These are phyloP conservation scores for Anisognathus igniventris DNA, from an alignment of 2,797 vertebrate species.

Conservation along the genomic window DNA sequence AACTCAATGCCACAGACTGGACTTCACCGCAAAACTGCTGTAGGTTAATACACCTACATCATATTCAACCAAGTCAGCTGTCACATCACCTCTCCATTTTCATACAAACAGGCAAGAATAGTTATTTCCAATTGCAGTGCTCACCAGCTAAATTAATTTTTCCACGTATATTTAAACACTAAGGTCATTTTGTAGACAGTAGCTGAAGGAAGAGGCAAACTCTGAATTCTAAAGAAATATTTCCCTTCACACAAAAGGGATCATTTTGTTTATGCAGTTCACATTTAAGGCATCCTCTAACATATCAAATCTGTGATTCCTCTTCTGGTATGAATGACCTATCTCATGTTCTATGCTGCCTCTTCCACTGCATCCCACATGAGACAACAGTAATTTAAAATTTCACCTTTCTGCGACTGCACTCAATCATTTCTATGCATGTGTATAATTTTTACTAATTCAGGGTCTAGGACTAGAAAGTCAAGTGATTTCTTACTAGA, in stretches of 20 bases:
- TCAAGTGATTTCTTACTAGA: not conserved
- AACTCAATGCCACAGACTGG: not conserved
- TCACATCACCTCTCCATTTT: constrained; percentile 12
- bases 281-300: not conserved
- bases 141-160: constrained; percentile 16
- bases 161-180: not conserved
- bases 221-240: not conserved
- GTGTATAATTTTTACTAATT: not conserved
- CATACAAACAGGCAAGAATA: not conserved
- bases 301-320: not conserved
- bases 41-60: not conserved
- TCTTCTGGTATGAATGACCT: not conserved
- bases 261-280: not conserved
- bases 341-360: not conserved
- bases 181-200: not conserved
- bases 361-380: not conserved
- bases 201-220: not conserved
- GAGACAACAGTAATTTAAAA: not conserved
- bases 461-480: not conserved
- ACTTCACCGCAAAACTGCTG: not conserved
- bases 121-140: constrained; percentile 16
- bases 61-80: not conserved
- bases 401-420: not conserved
- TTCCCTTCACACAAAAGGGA: not conserved
- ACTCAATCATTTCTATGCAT: not conserved